A percentile compares a stretch with the other conserved stretches of the same genome.
These are phyloP conservation scores for Xiphophorus maculatus DNA, from an alignment of 2,113 vertebrate genomes.

Conservation along the genomic window DNA sequence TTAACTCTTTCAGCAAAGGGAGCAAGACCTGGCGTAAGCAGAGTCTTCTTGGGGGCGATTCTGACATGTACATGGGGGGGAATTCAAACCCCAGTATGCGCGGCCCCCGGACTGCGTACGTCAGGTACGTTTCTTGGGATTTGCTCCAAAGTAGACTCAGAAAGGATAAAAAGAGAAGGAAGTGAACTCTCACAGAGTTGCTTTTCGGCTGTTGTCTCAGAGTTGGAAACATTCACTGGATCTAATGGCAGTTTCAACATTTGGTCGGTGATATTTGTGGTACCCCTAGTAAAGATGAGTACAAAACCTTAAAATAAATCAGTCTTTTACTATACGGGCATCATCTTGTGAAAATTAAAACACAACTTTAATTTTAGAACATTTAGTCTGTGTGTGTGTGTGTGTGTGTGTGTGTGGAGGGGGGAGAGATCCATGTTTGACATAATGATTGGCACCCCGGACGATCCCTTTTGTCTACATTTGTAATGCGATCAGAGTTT, in stretches of 20 bases:
- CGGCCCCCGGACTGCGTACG: slow-evolving; percentile 61
- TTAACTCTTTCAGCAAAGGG: slow-evolving; percentile 42
- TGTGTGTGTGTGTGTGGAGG: too few species aligned
- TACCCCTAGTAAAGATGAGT: too few species aligned
- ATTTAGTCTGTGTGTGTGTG: too few species aligned
- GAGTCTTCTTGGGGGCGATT: slow-evolving; percentile 15
- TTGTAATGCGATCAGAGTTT: too few species aligned
- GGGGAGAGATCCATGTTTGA: too few species aligned
- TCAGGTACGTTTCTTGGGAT: slow-evolving; percentile 58
- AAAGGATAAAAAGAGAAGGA: slow-evolving; percentile 33
- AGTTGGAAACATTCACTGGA: slow-evolving; percentile 41
- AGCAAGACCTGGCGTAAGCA: neutral
- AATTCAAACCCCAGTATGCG: slow-evolving; percentile 30
- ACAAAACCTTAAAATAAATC: too few species aligned
- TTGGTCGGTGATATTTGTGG: too few species aligned
- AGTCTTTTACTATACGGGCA: too few species aligned
- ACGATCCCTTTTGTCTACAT: too few species aligned
- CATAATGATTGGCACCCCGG: too few species aligned
- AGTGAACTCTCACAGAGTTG: slow-evolving; percentile 37
- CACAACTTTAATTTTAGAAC: too few species aligned
- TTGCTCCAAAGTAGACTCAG: slow-evolving; percentile 58
- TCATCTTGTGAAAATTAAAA: too few species aligned
- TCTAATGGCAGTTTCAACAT: slow-evolving; percentile 47
- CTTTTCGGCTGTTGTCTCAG: slow-evolving; percentile 48
- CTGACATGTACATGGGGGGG: slow-evolving; percentile 47